Evolutionary conservation across 2,113 vertebrate species (phyloP).

Genomic region (Mustela nigripes): DNA sequence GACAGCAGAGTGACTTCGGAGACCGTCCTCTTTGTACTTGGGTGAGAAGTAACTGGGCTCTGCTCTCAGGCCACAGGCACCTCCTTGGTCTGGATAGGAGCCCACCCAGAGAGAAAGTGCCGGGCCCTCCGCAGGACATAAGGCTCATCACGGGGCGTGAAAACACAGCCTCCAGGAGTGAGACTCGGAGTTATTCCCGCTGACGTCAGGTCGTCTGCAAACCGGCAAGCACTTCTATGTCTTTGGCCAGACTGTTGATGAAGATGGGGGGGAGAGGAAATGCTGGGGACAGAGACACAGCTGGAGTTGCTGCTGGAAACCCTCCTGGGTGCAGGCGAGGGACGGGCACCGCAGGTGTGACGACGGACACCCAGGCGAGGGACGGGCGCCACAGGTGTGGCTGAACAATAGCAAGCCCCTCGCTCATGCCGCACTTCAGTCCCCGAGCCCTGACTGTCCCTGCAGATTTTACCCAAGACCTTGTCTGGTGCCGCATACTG

Average conservation of each 20-base stretch:
- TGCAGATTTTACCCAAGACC: background rate
- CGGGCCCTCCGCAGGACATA: background rate
- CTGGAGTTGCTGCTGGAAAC: background rate
- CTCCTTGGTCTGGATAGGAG: background rate
- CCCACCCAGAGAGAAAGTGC: too few species aligned
- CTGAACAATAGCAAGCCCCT: background rate
- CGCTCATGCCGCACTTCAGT: accelerated
- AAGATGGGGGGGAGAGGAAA: too few species aligned
- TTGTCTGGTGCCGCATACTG: background rate
- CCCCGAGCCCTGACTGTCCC: too few species aligned
- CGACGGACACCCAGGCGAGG: too few species aligned
- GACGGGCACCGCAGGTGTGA: too few species aligned
- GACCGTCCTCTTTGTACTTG: accelerated
- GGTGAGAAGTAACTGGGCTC: background rate
- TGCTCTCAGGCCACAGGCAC: too few species aligned
- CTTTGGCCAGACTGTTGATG: background rate
- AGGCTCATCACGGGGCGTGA: accelerated
- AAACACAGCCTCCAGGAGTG: background rate
- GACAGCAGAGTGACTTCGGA: background rate
- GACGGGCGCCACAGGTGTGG: too few species aligned
- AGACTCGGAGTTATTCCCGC: background rate
- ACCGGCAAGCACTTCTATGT: background rate
- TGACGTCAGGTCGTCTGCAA: accelerated
- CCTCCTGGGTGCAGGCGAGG: too few species aligned
- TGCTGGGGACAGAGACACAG: background rate